Evolutionary conservation across 2,113 vertebrate species (phyloP).

Genomic region (Zosterops pallidus): DNA sequence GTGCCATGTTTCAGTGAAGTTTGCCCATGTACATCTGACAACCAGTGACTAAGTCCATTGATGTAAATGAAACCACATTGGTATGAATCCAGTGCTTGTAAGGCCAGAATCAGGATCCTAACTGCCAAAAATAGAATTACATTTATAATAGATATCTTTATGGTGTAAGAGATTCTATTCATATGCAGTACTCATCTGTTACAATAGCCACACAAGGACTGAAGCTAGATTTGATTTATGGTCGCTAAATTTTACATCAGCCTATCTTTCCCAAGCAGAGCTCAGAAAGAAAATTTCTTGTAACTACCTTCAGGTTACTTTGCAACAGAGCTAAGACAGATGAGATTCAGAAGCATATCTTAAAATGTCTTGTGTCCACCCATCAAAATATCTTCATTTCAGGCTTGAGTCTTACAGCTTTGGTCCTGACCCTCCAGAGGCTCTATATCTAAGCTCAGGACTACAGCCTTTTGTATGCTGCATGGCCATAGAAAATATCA

Average conservation of each 20-base stretch:
- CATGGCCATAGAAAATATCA: background rate
- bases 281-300: background rate
- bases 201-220: background rate
- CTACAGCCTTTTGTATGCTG: background rate
- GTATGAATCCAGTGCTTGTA: background rate
- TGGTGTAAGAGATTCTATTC: background rate
- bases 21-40: background rate
- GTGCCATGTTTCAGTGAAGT: background rate
- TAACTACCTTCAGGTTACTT: background rate
- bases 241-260: background rate
- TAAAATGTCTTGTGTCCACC: background rate
- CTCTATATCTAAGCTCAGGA: background rate
- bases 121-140: background rate
- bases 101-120: background rate
- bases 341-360: background rate
- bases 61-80: background rate
- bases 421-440: accelerated
- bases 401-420: background rate
- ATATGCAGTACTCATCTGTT: background rate
- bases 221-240: background rate
- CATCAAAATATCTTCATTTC: background rate
- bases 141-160: background rate
- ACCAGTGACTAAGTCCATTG: background rate
- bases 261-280: background rate
- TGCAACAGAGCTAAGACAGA: background rate